A percentile compares a stretch with the other conserved stretches of the same genome.
These are phyloP conservation scores for Mesaphorura yosii DNA, from an alignment of 1,140 invertebrate genomes.

Conservation along the genomic window DNA sequence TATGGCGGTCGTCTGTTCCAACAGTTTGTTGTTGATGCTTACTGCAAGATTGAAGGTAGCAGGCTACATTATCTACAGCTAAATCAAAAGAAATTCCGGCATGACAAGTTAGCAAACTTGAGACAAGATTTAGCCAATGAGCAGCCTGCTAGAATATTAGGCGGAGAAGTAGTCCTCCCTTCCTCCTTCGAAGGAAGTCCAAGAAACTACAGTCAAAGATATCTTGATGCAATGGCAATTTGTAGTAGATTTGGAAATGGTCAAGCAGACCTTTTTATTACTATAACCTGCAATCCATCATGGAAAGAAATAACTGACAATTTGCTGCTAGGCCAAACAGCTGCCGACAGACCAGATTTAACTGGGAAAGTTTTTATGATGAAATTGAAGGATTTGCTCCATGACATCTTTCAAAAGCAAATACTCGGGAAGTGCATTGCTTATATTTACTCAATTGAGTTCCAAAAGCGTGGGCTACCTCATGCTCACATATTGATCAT, in stretches of 20 bases:
- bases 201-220: slow-evolving; percentile 37
- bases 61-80: slow-evolving; percentile 35
- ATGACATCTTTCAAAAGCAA: slow-evolving; percentile 24
- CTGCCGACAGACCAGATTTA: slow-evolving; percentile 36
- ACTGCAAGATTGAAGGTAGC: slow-evolving; percentile 41
- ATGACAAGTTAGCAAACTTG: slow-evolving; percentile 40
- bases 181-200: slow-evolving; percentile 36
- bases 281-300: slow-evolving; percentile 39
- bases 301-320: slow-evolving; percentile 36
- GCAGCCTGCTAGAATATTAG: background rate
- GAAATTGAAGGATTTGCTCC: slow-evolving; percentile 40
- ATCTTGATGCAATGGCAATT: slow-evolving; percentile 36
- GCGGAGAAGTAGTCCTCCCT: slow-evolving; percentile 25
- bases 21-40: slow-evolving; percentile 41
- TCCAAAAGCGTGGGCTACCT: slow-evolving; percentile 21
- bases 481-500: slow-evolving; percentile 23
- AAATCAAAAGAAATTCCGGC: slow-evolving; percentile 40
- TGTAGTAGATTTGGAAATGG: slow-evolving; percentile 37
- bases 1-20: slow-evolving; percentile 33
- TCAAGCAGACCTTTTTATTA: slow-evolving; percentile 39
- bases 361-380: slow-evolving; percentile 40
- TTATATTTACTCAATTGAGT: slow-evolving; percentile 23
- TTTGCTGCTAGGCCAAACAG: slow-evolving; percentile 31
- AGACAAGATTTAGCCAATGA: slow-evolving; percentile 32
- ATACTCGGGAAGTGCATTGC: slow-evolving; percentile 31